Evolutionary conservation across 2,888 invertebrate species (phyloP).

Genomic region (Microchrysa polita): DNA sequence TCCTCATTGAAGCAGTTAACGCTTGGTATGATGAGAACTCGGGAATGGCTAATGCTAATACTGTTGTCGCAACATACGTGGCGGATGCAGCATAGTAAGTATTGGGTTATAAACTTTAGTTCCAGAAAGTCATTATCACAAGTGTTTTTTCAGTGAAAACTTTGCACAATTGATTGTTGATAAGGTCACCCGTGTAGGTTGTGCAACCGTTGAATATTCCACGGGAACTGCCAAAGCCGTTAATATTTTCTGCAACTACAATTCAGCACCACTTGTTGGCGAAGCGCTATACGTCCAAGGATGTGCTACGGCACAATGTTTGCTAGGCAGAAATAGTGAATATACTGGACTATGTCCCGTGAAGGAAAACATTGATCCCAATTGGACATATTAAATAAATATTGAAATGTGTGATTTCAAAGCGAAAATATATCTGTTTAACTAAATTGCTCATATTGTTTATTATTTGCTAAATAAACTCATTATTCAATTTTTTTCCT

Average conservation of each 20-base stretch:
- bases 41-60: background rate
- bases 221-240: background rate
- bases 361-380: background rate
- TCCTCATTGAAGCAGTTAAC: background rate
- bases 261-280: background rate
- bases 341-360: background rate
- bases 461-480: too few species aligned
- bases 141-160: background rate
- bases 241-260: conserved; percentile 2
- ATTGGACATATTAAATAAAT: background rate
- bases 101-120: too few species aligned
- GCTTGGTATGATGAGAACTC: background rate
- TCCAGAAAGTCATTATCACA: too few species aligned
- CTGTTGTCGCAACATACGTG: background rate
- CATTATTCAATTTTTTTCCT: too few species aligned
- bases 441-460: too few species aligned
- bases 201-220: background rate
- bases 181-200: background rate
- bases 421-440: too few species aligned
- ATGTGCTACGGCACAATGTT: conserved; percentile 13
- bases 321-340: background rate
- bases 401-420: too few species aligned
- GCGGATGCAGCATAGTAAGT: background rate
- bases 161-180: background rate
- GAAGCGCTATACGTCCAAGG: background rate